A percentile compares a stretch with the other conserved stretches of the same genome.
Conservation (phyloP, 2,113 vertebrate species). For the Crotalus tigris region DNA sequence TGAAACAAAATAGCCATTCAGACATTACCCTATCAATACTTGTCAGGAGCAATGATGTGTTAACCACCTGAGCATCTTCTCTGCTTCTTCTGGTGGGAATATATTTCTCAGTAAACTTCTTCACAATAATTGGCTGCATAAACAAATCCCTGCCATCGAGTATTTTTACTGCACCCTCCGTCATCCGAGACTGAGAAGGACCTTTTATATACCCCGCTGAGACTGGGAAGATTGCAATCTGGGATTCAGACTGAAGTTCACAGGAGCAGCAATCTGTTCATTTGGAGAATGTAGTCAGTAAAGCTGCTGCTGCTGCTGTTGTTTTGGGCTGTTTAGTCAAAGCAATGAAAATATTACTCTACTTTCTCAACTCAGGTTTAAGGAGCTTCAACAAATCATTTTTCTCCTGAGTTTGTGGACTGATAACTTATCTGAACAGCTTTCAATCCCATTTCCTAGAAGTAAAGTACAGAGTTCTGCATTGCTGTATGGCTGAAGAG, state of each 20-base stretch:
- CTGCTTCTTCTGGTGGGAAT: neutral
- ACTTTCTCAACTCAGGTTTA: neutral
- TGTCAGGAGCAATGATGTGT: neutral
- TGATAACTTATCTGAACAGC: neutral
- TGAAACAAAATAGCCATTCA: neutral
- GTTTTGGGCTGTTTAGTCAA: neutral
- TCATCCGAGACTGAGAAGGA: neutral
- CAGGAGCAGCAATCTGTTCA: neutral
- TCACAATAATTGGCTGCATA: neutral
- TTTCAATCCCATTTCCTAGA: neutral
- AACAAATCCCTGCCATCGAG: neutral
- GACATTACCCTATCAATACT: neutral
- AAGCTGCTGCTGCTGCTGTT: neutral
- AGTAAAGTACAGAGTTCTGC: neutral
- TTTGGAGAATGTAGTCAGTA: neutral
- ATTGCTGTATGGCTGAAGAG: neutral
- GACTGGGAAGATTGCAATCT: conserved; percentile 4
- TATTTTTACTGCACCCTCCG: neutral
- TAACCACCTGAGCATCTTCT: neutral
- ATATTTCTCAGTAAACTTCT: neutral
- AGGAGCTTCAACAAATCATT: neutral
- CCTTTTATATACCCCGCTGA: neutral
- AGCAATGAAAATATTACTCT: neutral
- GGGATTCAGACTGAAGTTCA: neutral
- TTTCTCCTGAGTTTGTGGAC: neutral